Evolutionary conservation across 92 coral and sea anemone species (phyloP).

Genomic region (Bergia puertoricense): DNA sequence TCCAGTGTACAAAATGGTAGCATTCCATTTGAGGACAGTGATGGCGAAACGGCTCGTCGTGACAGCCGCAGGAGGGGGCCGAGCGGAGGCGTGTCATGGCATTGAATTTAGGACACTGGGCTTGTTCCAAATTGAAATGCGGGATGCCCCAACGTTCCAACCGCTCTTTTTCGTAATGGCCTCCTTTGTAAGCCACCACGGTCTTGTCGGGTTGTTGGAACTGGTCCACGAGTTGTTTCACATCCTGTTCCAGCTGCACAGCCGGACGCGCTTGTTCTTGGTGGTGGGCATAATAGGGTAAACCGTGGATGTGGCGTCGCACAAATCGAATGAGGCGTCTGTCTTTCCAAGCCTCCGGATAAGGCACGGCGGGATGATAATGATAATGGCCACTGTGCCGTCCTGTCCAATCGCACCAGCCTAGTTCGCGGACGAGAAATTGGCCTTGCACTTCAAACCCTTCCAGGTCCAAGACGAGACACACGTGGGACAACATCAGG

Average conservation of each 20-base stretch:
- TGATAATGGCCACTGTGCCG: slow-evolving; percentile 18
- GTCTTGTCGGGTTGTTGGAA: slow-evolving; percentile 38
- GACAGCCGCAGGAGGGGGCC: slow-evolving; percentile 23
- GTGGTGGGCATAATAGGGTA: slow-evolving; percentile 34
- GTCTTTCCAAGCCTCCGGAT: slow-evolving; percentile 46
- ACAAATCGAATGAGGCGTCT: slow-evolving; percentile 42
- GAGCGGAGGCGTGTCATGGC: slow-evolving; percentile 17
- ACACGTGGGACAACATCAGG: slow-evolving; percentile 26
- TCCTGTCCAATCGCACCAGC: slow-evolving; percentile 52
- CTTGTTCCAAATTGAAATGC: slow-evolving; percentile 33
- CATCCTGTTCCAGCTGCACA: slow-evolving; percentile 34
- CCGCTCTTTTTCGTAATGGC: slow-evolving; percentile 31
- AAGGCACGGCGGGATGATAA: slow-evolving; percentile 42
- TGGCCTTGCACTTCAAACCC: slow-evolving; percentile 51
- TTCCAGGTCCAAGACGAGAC: slow-evolving; percentile 52
- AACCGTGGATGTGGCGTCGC: slow-evolving; percentile 54
- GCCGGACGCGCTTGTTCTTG: slow-evolving; percentile 46
- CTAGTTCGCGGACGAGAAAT: slow-evolving; percentile 48
- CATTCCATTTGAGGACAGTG: too few species aligned
- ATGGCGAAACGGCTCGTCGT: slow-evolving; percentile 30
- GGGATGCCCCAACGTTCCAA: slow-evolving; percentile 37
- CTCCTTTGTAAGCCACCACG: slow-evolving; percentile 38
- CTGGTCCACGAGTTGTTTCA: slow-evolving; percentile 7
- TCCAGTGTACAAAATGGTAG: too few species aligned
- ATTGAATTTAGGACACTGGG: slow-evolving; percentile 24